phyloP scores from a whole-genome alignment of 92 coral and sea anemone genomes.

The Hydrozoanthus gracilis region DNA sequence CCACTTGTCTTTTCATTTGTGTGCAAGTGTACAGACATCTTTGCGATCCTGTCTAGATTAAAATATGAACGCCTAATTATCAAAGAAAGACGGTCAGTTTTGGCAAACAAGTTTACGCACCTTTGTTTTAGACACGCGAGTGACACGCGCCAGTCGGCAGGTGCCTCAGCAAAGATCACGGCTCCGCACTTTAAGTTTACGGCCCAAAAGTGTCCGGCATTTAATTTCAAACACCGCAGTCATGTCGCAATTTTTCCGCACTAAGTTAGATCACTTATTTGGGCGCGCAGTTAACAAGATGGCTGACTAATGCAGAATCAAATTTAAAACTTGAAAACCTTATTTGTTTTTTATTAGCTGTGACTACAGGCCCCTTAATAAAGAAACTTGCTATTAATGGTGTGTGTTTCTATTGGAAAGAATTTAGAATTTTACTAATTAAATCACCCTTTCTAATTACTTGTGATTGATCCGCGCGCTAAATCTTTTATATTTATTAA shows the following conservation, averaged over 20 bases:
- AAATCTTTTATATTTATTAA: slow-evolving; percentile 80
- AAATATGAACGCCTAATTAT: slow-evolving; percentile 79
- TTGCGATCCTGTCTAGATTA: slow-evolving; percentile 72
- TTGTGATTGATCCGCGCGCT: slow-evolving; percentile 96
- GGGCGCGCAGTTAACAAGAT: slow-evolving; percentile 76
- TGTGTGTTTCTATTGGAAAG: slow-evolving; percentile 80
- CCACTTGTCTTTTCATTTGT: slow-evolving; percentile 51
- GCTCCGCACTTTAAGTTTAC: slow-evolving; percentile 44
- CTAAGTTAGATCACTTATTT: neutral
- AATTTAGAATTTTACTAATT: slow-evolving; percentile 93
- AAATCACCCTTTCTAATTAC: slow-evolving; percentile 88
- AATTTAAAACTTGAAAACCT: slow-evolving; percentile 65
- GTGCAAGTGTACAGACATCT: slow-evolving; percentile 67
- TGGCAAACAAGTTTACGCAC: slow-evolving; percentile 81
- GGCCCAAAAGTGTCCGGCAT: slow-evolving; percentile 50
- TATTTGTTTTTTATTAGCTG: slow-evolving; percentile 88
- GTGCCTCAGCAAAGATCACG: slow-evolving; percentile 63
- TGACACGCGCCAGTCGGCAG: slow-evolving; percentile 94
- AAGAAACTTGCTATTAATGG: slow-evolving; percentile 79
- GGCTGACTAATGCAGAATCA: slow-evolving; percentile 75
- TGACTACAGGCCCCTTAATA: slow-evolving; percentile 79
- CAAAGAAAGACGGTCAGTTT: slow-evolving; percentile 78
- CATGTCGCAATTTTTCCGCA: neutral
- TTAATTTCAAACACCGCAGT: slow-evolving; percentile 44
- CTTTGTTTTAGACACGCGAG: slow-evolving; percentile 93